Evolutionary conservation across 1,140 invertebrate species (phyloP), one percentile per base, ranked within the genome.

Genomic region (Eupristina koningsbergeri): DNA sequence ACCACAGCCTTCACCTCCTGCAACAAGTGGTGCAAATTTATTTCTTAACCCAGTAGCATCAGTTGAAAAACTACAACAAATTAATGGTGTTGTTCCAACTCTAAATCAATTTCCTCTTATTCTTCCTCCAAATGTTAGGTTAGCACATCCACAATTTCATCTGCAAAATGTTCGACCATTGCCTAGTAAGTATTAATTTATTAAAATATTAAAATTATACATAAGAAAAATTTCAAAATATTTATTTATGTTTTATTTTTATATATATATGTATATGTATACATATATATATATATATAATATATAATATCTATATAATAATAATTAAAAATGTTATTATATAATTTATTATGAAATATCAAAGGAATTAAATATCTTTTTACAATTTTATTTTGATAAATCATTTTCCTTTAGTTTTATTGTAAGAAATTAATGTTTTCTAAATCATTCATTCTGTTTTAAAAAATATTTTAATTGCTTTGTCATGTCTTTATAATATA

Each of bases 81-180:
- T 91, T 0, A 92, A 92, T 88, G 90, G 89, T 71, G 76, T 64
- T 29, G 26, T 34, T 76, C 76, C 90, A 86, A 85, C 87, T 67
- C 83, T 87, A 41, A 86, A 91, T 0, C 90, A 93, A 69, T 92
- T 93, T 88, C 92, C 93, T 50, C 88, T 79, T 71, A 45, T 90
- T 80, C 53, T 91, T 63, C 89, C 90, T 69, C 88, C 89, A 36
- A 91, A 90, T 85, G 39, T 90, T 71, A 89, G 89, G 87, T 69
- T 90, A 79, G 86, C 89, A 77, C 92, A 90, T 87, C 89, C 88
- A 69, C 89, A 88, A 58, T 90, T 91, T 85, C 63, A 77, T 61
- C 85, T 92, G 82, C 91, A 90, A 77, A 91, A 91, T 85, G 85
- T 89, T 85, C 87, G 90, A 87, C 86, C 89, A 75, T 83, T 91